Conservation (phyloP, 1,140 invertebrate species). For the Drosophila ambigua region DNA sequence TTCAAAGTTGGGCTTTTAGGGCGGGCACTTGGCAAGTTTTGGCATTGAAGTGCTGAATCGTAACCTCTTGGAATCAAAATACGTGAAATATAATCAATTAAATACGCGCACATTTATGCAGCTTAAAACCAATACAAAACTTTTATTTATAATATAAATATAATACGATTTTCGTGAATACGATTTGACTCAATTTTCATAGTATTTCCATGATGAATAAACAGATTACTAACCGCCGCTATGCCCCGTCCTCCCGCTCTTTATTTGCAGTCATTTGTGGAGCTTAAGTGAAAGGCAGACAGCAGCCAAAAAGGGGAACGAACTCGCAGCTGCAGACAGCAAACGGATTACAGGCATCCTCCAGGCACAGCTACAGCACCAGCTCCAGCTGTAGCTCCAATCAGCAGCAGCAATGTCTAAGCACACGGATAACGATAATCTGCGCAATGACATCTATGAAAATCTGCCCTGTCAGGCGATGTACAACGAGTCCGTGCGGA, state of each 20-base stretch:
- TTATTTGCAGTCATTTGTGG: slow-evolving; percentile 42
- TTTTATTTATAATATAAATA: neutral
- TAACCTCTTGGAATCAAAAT: too few species aligned
- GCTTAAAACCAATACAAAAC: neutral
- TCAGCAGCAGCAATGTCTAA: slow-evolving; percentile 70
- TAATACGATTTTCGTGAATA: neutral
- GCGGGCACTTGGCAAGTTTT: too few species aligned
- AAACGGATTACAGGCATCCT: slow-evolving; percentile 58
- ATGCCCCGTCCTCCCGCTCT: slow-evolving; percentile 9
- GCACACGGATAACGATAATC: slow-evolving; percentile 82
- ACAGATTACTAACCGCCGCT: slow-evolving; percentile 11
- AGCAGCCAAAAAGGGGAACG: slow-evolving; percentile 29
- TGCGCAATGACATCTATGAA: slow-evolving; percentile 83
- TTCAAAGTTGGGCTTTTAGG: too few species aligned
- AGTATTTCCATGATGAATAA: slow-evolving; percentile 11
- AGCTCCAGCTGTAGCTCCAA: slow-evolving; percentile 8
- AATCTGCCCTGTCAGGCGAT: slow-evolving; percentile 83
- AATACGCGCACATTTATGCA: too few species aligned
- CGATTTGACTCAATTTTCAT: slow-evolving; percentile 5
- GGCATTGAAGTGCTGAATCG: too few species aligned
- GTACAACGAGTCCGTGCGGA: slow-evolving; percentile 83
- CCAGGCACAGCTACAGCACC: slow-evolving; percentile 9
- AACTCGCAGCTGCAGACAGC: slow-evolving; percentile 35
- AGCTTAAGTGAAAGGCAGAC: slow-evolving; percentile 47
- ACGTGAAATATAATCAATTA: too few species aligned